Percentiles rank a stretch among this genome's conserved stretches.
Evolutionary conservation across 1,140 invertebrate genomes (phyloP).

Genomic region (fruit fly (Drosophila melanogaster)): DNA sequence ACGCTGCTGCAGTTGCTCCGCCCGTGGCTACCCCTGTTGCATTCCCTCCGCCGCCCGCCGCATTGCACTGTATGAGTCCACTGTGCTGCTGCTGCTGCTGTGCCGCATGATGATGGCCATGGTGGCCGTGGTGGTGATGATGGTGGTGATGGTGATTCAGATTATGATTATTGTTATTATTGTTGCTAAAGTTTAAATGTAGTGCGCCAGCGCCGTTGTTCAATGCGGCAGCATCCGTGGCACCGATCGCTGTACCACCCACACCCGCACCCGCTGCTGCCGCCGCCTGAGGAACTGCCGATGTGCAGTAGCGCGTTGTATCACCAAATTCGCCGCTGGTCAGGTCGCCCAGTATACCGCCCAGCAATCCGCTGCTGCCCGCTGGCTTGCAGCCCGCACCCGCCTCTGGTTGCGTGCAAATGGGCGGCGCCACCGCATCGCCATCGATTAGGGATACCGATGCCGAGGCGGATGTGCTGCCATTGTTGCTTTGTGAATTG

Average conservation of each 20-base stretch:
- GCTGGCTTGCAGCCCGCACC: conserved; percentile 60
- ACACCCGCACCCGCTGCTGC: conserved; percentile 1
- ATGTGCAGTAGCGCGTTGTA: conserved; percentile 82
- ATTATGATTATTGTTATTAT: conserved; percentile 81
- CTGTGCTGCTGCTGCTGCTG: conserved; percentile 55
- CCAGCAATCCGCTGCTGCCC: conserved; percentile 74
- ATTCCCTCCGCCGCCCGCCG: conserved; percentile 43
- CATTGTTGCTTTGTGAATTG: conserved; percentile 71
- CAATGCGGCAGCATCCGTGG: conserved; percentile 24
- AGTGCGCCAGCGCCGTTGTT: conserved; percentile 74
- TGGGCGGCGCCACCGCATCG: conserved; percentile 73
- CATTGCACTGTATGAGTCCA: conserved; percentile 82
- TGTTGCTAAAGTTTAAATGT: conserved; percentile 83
- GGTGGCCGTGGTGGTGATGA: conserved; percentile 48
- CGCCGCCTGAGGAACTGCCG: conserved; percentile 66
- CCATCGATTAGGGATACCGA: conserved; percentile 72
- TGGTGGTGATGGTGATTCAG: conserved; percentile 72
- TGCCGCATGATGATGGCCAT: conserved; percentile 42
- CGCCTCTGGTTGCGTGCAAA: conserved; percentile 82
- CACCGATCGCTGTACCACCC: conserved; percentile 5
- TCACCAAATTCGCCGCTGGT: conserved; percentile 83
- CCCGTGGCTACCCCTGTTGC: conserved; percentile 3
- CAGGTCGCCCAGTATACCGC: conserved; percentile 78
- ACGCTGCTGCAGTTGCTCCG: conserved; percentile 43
- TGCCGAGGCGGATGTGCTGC: conserved; percentile 48